Evolutionary conservation across 2,888 invertebrate species (phyloP).

Genomic region (Melanostoma scalare): DNA sequence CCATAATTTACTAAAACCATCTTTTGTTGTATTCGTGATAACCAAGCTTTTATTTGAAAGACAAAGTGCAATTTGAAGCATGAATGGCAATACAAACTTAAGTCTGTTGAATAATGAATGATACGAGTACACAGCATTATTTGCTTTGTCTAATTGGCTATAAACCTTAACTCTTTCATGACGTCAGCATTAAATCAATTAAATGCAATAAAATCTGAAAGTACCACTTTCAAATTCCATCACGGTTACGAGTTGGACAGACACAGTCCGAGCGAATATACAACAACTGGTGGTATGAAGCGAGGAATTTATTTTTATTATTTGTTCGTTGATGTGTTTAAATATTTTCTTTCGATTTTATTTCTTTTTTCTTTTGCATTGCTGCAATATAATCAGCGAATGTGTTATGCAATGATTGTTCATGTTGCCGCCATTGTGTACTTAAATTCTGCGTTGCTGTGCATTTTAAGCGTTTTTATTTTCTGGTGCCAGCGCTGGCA

Average conservation of each 20-base stretch:
- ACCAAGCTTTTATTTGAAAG: too few species aligned
- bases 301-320: conserved; percentile 31
- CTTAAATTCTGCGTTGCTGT: conserved; percentile 36
- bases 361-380: conserved; percentile 19
- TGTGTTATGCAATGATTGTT: conserved; percentile 65
- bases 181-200: conserved; percentile 35
- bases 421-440: conserved; percentile 49
- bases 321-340: neutral
- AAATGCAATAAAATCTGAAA: conserved; percentile 36
- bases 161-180: conserved; percentile 10
- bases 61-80: too few species aligned
- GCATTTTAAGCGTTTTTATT: conserved; percentile 56
- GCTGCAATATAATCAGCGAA: conserved; percentile 57
- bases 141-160: neutral
- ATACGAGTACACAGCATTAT: neutral
- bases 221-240: conserved; percentile 50
- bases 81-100: too few species aligned
- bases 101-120: too few species aligned
- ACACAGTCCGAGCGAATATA: neutral
- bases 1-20: too few species aligned
- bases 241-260: conserved; percentile 18
- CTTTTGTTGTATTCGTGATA: too few species aligned
- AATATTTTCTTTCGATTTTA: neutral
- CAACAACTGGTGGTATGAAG: conserved; percentile 8
- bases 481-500: conserved; percentile 5